Evolutionary conservation across 1,140 invertebrate species (phyloP).

Genomic region (Acromyrmex charruanus): DNA sequence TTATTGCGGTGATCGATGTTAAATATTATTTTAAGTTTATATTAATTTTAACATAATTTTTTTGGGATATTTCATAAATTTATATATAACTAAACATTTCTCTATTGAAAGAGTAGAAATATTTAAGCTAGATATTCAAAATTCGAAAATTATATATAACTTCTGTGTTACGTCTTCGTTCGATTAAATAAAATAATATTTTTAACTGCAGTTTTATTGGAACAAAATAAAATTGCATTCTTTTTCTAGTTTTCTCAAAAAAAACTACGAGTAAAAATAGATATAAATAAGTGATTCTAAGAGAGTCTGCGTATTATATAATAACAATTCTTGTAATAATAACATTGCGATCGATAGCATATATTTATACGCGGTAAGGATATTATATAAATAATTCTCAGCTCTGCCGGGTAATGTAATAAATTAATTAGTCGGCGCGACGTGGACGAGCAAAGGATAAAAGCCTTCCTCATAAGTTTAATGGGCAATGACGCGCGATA

Average conservation of each 20-base stretch:
- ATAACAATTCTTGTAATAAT: slow-evolving; percentile 30
- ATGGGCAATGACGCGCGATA: slow-evolving; percentile 75
- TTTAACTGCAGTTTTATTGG: neutral
- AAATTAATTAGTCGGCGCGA: slow-evolving; percentile 66
- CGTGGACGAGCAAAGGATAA: slow-evolving; percentile 67
- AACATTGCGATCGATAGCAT: slow-evolving; percentile 52
- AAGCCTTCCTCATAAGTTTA: slow-evolving; percentile 74
- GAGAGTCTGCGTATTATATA: neutral
- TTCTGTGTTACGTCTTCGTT: neutral
- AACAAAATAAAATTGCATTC: neutral
- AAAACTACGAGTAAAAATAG: neutral
- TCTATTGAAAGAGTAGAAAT: neutral
- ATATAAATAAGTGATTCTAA: neutral
- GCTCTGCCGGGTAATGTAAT: slow-evolving; percentile 69
- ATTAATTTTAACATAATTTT: neutral
- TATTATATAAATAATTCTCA: slow-evolving; percentile 76
- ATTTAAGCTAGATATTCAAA: neutral
- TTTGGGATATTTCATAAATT: neutral
- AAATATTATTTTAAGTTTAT: no score
- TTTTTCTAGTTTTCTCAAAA: neutral
- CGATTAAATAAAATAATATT: slow-evolving; percentile 15
- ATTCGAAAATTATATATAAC: neutral
- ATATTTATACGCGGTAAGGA: slow-evolving; percentile 72
- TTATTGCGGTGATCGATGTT: neutral
- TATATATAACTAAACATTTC: slow-evolving; percentile 1